Conservation (phyloP, 2,113 vertebrate species). For the Pyrgilauda ruficollis region DNA sequence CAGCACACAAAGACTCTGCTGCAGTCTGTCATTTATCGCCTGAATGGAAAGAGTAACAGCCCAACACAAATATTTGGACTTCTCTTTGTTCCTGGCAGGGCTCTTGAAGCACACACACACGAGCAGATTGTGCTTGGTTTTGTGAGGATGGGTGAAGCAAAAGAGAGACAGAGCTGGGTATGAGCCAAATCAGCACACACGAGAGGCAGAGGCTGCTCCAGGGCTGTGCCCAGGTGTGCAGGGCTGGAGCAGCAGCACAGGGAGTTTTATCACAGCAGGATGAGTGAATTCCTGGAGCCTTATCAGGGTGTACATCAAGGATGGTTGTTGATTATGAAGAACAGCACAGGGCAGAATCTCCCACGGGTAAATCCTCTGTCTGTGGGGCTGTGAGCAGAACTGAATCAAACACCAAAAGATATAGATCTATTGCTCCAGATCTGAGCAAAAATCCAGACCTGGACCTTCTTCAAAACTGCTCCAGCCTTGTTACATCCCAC, state of each 20-base stretch:
- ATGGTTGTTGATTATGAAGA: not conserved
- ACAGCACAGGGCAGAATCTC: not conserved
- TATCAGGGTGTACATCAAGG: not conserved
- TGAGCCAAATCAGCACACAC: not conserved
- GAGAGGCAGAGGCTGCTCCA: not conserved
- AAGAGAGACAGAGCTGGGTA: not conserved
- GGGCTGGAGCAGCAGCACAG: not conserved
- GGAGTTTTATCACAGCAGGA: not conserved
- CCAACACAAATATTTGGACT: conserved; percentile 45
- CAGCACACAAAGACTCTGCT: not conserved
- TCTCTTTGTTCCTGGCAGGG: conserved; percentile 23
- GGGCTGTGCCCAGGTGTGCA: not conserved
- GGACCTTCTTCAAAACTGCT: not conserved
- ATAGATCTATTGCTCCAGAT: not conserved
- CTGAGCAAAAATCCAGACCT: not conserved
- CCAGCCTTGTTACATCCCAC: not conserved
- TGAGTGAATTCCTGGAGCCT: not conserved
- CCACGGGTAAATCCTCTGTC: not conserved
- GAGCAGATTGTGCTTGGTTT: not conserved
- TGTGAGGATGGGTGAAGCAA: not conserved
- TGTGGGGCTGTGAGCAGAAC: not conserved
- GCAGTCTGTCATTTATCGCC: not conserved
- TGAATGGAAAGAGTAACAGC: conserved; percentile 48
- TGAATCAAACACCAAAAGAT: not conserved
- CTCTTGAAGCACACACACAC: not conserved